Conservation (phyloP, 2,113 vertebrate species). For the Eulemur rufifrons region DNA sequence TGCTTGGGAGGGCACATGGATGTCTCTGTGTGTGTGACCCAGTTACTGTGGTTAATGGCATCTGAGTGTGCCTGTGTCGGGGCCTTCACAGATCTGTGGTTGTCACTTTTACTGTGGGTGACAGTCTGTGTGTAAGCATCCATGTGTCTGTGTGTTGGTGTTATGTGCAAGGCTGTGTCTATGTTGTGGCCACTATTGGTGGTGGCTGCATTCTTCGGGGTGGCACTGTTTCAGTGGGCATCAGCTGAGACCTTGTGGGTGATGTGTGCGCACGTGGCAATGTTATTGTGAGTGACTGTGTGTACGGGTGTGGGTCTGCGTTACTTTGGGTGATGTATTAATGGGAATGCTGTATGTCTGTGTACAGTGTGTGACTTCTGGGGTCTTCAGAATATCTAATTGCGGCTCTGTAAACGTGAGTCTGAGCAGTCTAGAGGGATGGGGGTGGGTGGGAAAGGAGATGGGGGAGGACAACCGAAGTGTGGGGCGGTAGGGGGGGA, state of each 20-base stretch:
- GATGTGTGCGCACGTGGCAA: constrained; percentile 18
- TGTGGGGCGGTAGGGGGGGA: neutral
- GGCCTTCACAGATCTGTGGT: neutral
- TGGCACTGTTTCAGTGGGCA: neutral
- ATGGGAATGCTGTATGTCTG: neutral
- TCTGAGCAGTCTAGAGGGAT: neutral
- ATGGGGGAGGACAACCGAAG: neutral
- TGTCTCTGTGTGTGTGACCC: neutral
- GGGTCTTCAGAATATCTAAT: neutral
- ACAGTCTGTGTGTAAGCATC: neutral
- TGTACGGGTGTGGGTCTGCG: neutral
- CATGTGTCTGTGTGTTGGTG: neutral
- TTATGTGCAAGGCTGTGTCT: neutral
- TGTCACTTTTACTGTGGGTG: neutral
- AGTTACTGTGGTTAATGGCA: neutral
- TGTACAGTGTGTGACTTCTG: neutral
- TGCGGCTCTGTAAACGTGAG: neutral
- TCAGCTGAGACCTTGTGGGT: neutral
- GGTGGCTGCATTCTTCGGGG: neutral
- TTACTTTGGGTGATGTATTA: neutral
- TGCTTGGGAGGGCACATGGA: neutral
- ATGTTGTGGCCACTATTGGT: fast-evolving
- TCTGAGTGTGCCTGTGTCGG: neutral
- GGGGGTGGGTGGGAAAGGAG: neutral
- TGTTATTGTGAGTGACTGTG: neutral